A percentile compares a stretch with the other conserved stretches of the same genome.
These are phyloP conservation scores for Capitulum mitella DNA, from an alignment of 2,888 invertebrate species.

Conservation along the genomic window DNA sequence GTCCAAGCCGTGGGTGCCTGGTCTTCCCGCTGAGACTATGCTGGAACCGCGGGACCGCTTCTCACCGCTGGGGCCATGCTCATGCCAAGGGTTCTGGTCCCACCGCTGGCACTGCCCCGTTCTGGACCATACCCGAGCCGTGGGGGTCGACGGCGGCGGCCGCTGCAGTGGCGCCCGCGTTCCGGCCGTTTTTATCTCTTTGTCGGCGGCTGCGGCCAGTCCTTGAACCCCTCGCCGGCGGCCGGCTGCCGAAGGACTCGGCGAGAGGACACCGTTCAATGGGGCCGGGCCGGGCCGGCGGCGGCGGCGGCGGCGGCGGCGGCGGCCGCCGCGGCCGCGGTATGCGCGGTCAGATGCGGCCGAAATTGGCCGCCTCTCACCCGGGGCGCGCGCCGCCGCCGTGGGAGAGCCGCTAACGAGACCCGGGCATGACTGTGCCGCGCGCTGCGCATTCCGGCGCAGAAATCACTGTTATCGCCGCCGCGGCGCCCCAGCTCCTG, in stretches of 20 bases:
- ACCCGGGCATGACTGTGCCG: not conserved
- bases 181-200: slow-evolving; percentile 24
- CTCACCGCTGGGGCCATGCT: too few species aligned
- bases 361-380: not conserved
- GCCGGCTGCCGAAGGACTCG: not conserved
- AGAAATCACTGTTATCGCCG: not conserved
- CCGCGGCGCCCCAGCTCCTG: not conserved
- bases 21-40: not conserved
- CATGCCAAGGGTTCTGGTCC: too few species aligned
- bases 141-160: not conserved
- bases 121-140: not conserved
- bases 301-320: not conserved
- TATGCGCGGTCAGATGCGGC: not conserved
- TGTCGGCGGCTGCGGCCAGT: slow-evolving; percentile 6
- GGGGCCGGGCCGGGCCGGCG: not conserved
- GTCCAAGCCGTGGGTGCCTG: too few species aligned
- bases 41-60: not conserved
- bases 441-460: not conserved
- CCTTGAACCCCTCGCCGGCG: slow-evolving; percentile 14
- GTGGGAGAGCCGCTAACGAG: not conserved
- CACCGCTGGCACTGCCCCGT: too few species aligned
- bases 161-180: not conserved
- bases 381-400: not conserved
- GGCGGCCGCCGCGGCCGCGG: not conserved
- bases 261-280: not conserved